Base-by-base conservation (phyloP, 2,113 vertebrate genomes). In the Ageneiosus marmoratus region DNA sequence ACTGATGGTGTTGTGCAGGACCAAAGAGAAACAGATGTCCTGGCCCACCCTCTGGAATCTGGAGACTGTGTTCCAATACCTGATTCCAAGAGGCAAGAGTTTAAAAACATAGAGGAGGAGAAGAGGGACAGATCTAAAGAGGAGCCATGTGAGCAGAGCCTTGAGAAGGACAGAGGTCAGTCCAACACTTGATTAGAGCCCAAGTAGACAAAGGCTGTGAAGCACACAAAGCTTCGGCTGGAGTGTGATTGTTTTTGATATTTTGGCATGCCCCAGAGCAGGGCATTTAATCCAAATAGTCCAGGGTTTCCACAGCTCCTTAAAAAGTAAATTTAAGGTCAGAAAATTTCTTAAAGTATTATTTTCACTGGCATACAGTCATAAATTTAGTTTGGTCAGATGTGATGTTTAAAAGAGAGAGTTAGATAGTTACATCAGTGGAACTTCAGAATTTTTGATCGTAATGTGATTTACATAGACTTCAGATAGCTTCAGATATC, bases 101-200 rank as follows among this genome's bases (percentile, higher is more conserved):
- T 81, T 7, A 70, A 77, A 18, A 51, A 69, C 20, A 74, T 22
- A 44, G 80, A 87, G 80, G 90, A 88, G 51, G 93, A 96, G 87
- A 97, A 96, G 90, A 92, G 87, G 48, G 95, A 94, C 90, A 90
- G 89, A 90, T 92, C 94, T 7, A 96, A 96, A 88, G 96, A 97
- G 2, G 95, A 95, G 0, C 93, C 92, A 5, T 86, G 88, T 82
- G 93, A 89, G 87, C 94, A 87, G 15, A 84, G 76, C 2, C 87
- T 94, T 60, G 79, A 84, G 80, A 90, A 93, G 81, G 94, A 95
- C 89, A 96, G 96, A 80, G 86, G 86, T 85, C 20, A 77, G 86
- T 85, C 96, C 87, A 93, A 86, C 83, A 48, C 37, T 80, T 41
- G 24, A 70, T 41, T 53, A 4, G 8, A 69, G 29, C 12, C 20